Conservation (phyloP, 2,113 vertebrate species). For the Chloroceryle aenea region DNA sequence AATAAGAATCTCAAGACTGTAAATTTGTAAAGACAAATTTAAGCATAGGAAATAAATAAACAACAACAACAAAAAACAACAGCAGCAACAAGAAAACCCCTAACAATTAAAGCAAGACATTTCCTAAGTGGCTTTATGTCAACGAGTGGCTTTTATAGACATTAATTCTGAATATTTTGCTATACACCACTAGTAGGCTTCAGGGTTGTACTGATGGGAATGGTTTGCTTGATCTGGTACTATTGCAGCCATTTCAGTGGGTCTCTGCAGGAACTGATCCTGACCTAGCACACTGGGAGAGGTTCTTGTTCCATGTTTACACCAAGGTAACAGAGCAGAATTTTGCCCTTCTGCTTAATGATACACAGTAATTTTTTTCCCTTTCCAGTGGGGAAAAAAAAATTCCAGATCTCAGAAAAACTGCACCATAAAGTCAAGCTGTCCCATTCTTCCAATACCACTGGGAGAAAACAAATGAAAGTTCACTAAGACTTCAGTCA, state of each 20-base stretch:
- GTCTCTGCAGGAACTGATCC: background rate
- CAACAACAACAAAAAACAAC: no score
- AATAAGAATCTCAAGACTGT: background rate
- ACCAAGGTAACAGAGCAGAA: background rate
- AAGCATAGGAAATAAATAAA: background rate
- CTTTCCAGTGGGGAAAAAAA: background rate
- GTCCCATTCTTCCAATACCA: background rate
- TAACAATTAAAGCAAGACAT: background rate
- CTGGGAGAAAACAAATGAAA: background rate
- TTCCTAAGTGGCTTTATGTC: background rate
- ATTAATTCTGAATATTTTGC: background rate
- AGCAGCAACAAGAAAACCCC: background rate
- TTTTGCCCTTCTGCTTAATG: background rate
- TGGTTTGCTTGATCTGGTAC: background rate
- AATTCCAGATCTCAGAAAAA: background rate
- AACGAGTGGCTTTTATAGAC: background rate
- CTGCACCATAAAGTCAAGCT: background rate
- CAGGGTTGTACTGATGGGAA: background rate
- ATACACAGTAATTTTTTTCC: background rate
- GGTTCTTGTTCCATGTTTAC: background rate
- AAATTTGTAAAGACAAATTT: background rate
- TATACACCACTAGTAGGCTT: background rate
- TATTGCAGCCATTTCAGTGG: rapidly evolving
- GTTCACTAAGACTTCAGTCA: background rate
- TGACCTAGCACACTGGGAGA: rapidly evolving